These are phyloP conservation scores for Leptarthrus brevirostris DNA, from an alignment of 2,888 invertebrate genomes.

Conservation along the genomic window DNA sequence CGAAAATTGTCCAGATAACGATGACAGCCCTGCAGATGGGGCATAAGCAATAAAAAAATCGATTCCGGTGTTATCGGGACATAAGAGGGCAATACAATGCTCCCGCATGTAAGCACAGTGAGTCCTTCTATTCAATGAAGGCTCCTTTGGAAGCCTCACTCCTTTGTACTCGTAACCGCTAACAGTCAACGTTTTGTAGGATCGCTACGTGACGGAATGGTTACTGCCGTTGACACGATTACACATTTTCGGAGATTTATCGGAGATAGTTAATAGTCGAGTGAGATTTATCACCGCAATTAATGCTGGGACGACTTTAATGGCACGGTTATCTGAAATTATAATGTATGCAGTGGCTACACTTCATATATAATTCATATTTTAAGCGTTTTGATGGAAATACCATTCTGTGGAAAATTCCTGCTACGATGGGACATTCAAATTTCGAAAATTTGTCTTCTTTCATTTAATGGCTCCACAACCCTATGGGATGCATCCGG, in stretches of 20 bases:
- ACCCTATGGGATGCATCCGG: too few relatives aligned
- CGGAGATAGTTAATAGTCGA: slow-evolving; percentile 41
- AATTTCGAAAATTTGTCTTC: slow-evolving; percentile 34
- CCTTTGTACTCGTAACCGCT: not conserved
- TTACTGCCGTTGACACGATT: slow-evolving; percentile 45
- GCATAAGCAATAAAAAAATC: slow-evolving; percentile 31
- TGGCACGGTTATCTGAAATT: slow-evolving; percentile 30
- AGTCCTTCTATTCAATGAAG: not conserved
- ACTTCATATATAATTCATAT: slow-evolving; percentile 38
- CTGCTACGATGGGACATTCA: slow-evolving; percentile 17
- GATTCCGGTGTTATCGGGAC: slow-evolving; percentile 11
- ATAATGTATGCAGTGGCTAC: slow-evolving; percentile 14
- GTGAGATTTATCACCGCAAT: slow-evolving; percentile 40
- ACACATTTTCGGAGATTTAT: slow-evolving; percentile 44
- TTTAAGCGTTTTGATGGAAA: slow-evolving; percentile 32
- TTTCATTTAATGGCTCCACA: slow-evolving; percentile 7
- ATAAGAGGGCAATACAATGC: not conserved
- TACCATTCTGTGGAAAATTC: not conserved
- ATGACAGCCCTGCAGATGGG: not conserved
- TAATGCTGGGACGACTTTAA: slow-evolving; percentile 35
- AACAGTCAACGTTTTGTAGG: not conserved
- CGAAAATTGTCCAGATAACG: not conserved
- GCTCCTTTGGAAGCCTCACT: not conserved
- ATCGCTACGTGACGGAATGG: slow-evolving; percentile 16
- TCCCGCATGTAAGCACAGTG: not conserved